Conservation (phyloP, 2,113 vertebrate species). For the Megalops atlanticus region DNA sequence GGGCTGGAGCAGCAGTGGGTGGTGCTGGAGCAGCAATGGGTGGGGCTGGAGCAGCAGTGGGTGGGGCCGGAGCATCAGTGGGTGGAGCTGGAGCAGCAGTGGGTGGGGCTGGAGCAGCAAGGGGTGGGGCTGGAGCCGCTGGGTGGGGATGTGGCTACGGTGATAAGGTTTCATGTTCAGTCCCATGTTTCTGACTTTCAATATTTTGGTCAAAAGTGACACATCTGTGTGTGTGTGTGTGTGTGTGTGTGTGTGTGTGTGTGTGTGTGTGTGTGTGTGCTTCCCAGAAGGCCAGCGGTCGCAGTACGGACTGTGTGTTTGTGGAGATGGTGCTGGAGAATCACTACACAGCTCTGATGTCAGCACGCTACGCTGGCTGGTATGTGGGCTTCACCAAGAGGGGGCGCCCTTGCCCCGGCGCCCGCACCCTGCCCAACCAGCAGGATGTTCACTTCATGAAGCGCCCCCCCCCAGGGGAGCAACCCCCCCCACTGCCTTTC, state of each 20-base stretch:
- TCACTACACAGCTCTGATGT: constrained; percentile 86
- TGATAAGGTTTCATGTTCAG: no score
- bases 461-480: constrained; percentile 79
- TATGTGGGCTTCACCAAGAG: constrained; percentile 87
- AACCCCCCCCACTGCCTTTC: constrained; percentile 79
- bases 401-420: constrained; percentile 79
- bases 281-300: constrained; percentile 71
- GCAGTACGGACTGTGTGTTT: constrained; percentile 84
- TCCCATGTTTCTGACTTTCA: neutral
- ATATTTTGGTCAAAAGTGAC: neutral
- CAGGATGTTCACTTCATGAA: constrained; percentile 90
- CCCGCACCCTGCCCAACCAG: constrained; percentile 83
- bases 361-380: constrained; percentile 81
- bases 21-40: no score
- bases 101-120: no score
- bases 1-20: no score
- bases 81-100: no score
- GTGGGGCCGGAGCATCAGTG: no score
- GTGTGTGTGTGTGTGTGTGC: neutral
- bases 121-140: no score
- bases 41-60: no score
- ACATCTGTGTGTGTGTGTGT: neutral
- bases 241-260: neutral
- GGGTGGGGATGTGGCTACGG: no score
- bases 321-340: constrained; percentile 86